Evolutionary conservation across 2,888 invertebrate species (phyloP).

Genomic region (Mesorhabditis sp.): DNA sequence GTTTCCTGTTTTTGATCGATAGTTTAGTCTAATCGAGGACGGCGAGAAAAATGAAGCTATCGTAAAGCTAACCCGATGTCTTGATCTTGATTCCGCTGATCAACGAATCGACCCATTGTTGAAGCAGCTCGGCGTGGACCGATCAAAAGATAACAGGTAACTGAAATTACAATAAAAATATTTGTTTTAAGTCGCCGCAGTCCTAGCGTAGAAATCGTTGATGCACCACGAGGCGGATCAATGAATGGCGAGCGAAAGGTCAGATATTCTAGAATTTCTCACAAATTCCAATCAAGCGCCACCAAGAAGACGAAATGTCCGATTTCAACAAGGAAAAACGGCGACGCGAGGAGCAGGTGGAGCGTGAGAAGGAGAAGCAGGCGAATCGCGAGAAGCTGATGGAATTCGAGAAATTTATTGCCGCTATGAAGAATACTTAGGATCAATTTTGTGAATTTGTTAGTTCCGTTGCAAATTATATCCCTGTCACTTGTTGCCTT

Average conservation of each 20-base stretch:
- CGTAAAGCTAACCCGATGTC: background rate
- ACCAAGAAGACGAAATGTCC: background rate
- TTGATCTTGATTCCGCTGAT: background rate
- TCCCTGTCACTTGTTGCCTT: too few relatives aligned
- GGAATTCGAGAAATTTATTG: slow-evolving; percentile 1
- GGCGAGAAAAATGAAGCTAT: background rate
- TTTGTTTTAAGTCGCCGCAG: background rate
- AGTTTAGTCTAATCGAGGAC: background rate
- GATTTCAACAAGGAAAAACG: background rate
- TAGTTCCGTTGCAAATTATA: too few relatives aligned
- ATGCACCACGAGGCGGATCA: background rate
- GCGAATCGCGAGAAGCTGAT: slow-evolving; percentile 1
- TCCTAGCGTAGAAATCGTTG: slow-evolving; percentile 6
- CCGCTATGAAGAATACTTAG: background rate
- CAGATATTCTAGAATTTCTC: too few relatives aligned
- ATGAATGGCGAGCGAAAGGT: background rate
- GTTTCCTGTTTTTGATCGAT: background rate
- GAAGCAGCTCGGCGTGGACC: background rate
- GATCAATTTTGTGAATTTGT: background rate
- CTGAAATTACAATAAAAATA: too few relatives aligned
- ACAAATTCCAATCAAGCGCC: too few relatives aligned
- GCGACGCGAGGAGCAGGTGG: background rate
- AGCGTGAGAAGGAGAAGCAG: background rate
- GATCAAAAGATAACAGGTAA: too few relatives aligned
- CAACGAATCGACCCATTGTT: background rate